A percentile compares a stretch with the other conserved stretches of the same genome.
Evolutionary conservation across 2,888 invertebrate genomes (phyloP).

Genomic region (Sussaba pulchella): DNA sequence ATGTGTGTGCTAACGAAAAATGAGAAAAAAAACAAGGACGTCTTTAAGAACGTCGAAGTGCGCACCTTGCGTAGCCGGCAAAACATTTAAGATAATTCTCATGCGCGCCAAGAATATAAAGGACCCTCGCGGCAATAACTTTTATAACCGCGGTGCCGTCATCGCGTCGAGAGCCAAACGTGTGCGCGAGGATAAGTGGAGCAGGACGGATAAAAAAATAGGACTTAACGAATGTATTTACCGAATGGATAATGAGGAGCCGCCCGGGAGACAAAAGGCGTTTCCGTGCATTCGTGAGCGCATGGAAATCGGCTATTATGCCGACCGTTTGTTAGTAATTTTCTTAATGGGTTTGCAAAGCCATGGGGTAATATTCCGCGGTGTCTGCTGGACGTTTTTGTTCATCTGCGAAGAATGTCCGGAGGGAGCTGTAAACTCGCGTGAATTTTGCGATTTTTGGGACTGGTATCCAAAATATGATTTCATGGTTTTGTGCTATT

Average conservation of each 20-base stretch:
- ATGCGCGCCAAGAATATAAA: conserved; percentile 29
- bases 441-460: no score
- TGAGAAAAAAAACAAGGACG: conserved; percentile 2
- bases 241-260: conserved; percentile 8
- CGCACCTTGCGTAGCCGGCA: conserved; percentile 21
- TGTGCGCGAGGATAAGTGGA: conserved; percentile 35
- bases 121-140: conserved; percentile 32
- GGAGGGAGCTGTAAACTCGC: no score
- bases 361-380: no score
- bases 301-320: neutral
- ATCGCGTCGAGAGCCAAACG: conserved; percentile 15
- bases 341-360: no score
- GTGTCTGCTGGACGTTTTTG: no score
- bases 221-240: conserved; percentile 17
- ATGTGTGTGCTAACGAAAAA: no score
- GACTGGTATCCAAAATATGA: no score
- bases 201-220: conserved; percentile 40
- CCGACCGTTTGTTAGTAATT: neutral
- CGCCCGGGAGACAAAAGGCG: conserved; percentile 18
- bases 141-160: conserved; percentile 17
- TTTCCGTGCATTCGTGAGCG: neutral
- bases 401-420: no score
- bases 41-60: conserved; percentile 16
- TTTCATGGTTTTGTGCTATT: no score
- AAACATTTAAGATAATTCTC: conserved; percentile 23